These are phyloP conservation scores for Zaprionus gabonicus DNA, from an alignment of 1,140 invertebrate species.

Conservation along the genomic window DNA sequence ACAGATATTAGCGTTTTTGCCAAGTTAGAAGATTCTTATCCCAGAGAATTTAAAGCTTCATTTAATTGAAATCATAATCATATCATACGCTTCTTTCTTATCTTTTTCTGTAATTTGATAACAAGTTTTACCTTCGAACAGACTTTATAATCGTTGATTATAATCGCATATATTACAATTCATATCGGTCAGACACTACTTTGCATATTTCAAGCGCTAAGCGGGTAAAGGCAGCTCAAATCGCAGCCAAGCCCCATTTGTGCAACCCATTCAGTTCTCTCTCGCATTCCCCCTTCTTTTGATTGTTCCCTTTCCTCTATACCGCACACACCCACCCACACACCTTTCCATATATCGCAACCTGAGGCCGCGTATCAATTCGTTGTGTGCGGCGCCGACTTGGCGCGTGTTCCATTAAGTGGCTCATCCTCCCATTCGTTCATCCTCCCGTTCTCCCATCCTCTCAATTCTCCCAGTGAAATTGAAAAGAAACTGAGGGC, in stretches of 20 bases:
- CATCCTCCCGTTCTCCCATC: neutral
- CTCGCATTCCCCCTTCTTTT: neutral
- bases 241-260: slow-evolving; percentile 17
- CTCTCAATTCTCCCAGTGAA: slow-evolving; percentile 22
- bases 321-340: neutral
- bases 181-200: slow-evolving; percentile 10
- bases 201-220: slow-evolving; percentile 41
- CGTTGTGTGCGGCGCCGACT: slow-evolving; percentile 52
- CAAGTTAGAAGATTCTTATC: neutral
- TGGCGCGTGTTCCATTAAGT: slow-evolving; percentile 75
- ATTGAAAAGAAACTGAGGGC: slow-evolving; percentile 33
- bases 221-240: slow-evolving; percentile 29
- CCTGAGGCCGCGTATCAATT: slow-evolving; percentile 78
- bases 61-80: neutral
- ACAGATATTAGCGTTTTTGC: neutral
- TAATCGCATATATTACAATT: slow-evolving; percentile 12
- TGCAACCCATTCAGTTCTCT: slow-evolving; percentile 42
- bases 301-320: neutral
- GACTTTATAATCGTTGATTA: slow-evolving; percentile 10
- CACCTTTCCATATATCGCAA: slow-evolving; percentile 42
- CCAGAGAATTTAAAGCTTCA: neutral
- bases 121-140: slow-evolving; percentile 8
- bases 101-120: slow-evolving; percentile 10
- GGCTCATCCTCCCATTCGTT: slow-evolving; percentile 62
- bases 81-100: neutral